phyloP scores from a whole-genome alignment of 2,888 invertebrate species.

The Drosophila prolongata region DNA sequence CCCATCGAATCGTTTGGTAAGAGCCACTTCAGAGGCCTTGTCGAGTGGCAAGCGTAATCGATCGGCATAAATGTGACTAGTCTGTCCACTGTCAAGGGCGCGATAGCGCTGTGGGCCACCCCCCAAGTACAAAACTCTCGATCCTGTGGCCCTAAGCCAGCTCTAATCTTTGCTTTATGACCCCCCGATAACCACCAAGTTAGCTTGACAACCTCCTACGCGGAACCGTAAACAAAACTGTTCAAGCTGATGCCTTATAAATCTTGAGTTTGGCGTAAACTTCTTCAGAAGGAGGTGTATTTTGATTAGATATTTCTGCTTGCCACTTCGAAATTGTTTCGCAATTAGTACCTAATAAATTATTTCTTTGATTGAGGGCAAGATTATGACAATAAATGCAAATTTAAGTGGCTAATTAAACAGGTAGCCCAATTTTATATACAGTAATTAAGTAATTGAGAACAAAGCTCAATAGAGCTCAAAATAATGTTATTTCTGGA shows the following conservation, averaged over 20 bases:
- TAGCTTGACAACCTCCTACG: slow-evolving; percentile 15
- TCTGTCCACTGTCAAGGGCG: slow-evolving; percentile 23
- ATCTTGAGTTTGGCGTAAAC: slow-evolving; percentile 30
- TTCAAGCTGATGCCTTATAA: slow-evolving; percentile 28
- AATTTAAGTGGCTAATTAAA: slow-evolving; percentile 20
- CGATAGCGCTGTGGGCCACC: slow-evolving; percentile 1
- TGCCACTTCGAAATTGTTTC: slow-evolving; percentile 20
- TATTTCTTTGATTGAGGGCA: slow-evolving; percentile 12
- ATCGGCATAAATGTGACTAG: slow-evolving; percentile 8
- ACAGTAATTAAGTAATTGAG: not conserved
- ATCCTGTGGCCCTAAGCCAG: slow-evolving; percentile 15
- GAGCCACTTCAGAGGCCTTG: slow-evolving; percentile 14
- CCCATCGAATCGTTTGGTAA: slow-evolving; percentile 20
- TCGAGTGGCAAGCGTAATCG: slow-evolving; percentile 13
- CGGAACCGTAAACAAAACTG: slow-evolving; percentile 39
- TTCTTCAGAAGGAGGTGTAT: slow-evolving; percentile 9
- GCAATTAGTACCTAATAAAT: slow-evolving; percentile 31
- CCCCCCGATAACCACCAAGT: slow-evolving; percentile 12
- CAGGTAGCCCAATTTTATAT: not conserved
- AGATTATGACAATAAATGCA: slow-evolving; percentile 21
- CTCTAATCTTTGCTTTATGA: slow-evolving; percentile 31
- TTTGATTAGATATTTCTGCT: slow-evolving; percentile 38
- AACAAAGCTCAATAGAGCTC: not conserved
- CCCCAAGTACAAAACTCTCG: slow-evolving; percentile 32
- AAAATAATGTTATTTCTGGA: not conserved